Conservation (phyloP, 2,797 vertebrate genomes). For the Oceanodroma leucorhoa region DNA sequence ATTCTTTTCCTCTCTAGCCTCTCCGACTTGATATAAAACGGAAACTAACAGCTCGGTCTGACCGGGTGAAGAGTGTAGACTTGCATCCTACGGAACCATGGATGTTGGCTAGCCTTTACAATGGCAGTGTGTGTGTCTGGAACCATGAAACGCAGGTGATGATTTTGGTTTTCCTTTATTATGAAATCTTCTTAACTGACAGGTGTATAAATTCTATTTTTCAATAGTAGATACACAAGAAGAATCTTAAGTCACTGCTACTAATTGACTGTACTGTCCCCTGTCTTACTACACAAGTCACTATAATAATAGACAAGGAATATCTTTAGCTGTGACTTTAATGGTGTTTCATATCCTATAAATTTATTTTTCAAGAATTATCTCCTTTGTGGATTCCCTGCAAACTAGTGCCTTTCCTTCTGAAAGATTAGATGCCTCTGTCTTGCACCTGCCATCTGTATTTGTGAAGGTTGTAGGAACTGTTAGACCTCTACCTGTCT, state of each 20-base stretch:
- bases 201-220: background rate
- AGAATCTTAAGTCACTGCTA: background rate
- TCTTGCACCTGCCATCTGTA: background rate
- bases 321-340: background rate
- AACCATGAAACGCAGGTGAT: conserved; percentile 96
- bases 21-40: conserved; percentile 97
- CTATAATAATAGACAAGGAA: background rate
- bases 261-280: background rate
- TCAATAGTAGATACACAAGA: background rate
- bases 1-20: conserved; percentile 78
- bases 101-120: conserved; percentile 98
- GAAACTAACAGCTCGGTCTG: conserved; percentile 94
- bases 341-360: background rate
- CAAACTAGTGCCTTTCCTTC: background rate
- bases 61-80: conserved; percentile 97
- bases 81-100: conserved; percentile 95
- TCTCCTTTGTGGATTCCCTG: background rate
- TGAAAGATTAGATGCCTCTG: background rate
- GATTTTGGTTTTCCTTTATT: background rate
- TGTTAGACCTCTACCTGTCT: background rate
- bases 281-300: background rate
- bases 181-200: background rate
- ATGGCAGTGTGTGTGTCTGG: conserved; percentile 98
- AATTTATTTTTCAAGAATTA: background rate
- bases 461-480: background rate